A percentile compares a stretch with the other conserved stretches of the same genome.
These are phyloP conservation scores for Peucedramus taeniatus DNA, from an alignment of 2,113 vertebrate genomes.

Conservation along the genomic window DNA sequence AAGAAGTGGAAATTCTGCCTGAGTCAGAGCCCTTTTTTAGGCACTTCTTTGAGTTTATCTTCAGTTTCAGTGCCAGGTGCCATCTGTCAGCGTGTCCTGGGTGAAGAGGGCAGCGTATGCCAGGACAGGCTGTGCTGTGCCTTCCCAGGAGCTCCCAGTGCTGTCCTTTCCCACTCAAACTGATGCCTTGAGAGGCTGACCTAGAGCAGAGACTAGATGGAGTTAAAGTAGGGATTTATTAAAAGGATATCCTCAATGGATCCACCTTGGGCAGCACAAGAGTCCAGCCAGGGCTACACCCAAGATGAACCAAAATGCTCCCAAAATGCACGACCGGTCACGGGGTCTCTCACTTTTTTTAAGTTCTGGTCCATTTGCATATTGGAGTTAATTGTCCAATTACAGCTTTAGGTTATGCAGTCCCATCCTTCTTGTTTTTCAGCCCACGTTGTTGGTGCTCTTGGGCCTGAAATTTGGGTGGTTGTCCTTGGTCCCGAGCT, in stretches of 20 bases:
- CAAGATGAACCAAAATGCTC: not conserved
- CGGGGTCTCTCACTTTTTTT: rapidly evolving
- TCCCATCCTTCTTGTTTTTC: not conserved
- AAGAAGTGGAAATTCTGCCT: not conserved
- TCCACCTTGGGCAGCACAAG: not conserved
- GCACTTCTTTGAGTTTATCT: not conserved
- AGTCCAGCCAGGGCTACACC: not conserved
- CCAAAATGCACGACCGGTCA: rapidly evolving
- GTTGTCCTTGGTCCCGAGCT: not conserved
- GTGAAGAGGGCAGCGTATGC: rapidly evolving
- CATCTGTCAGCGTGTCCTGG: not conserved
- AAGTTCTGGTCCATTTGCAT: not conserved
- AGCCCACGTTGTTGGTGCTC: not conserved
- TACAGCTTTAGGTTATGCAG: not conserved
- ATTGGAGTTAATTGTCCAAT: not conserved
- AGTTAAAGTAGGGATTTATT: not conserved
- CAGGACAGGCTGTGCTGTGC: not conserved
- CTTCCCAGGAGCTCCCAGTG: not conserved
- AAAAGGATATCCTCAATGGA: not conserved
- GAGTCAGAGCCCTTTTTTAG: not conserved
- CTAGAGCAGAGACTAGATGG: not conserved
- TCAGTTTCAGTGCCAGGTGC: not conserved
- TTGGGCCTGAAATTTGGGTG: not conserved
- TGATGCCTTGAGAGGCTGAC: not conserved
- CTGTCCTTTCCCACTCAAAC: not conserved